Percentiles rank a stretch among this genome's conserved stretches.
These are phyloP conservation scores for Crocodylus rhombifer DNA, from an alignment of 2,797 vertebrate genomes.

Conservation along the genomic window DNA sequence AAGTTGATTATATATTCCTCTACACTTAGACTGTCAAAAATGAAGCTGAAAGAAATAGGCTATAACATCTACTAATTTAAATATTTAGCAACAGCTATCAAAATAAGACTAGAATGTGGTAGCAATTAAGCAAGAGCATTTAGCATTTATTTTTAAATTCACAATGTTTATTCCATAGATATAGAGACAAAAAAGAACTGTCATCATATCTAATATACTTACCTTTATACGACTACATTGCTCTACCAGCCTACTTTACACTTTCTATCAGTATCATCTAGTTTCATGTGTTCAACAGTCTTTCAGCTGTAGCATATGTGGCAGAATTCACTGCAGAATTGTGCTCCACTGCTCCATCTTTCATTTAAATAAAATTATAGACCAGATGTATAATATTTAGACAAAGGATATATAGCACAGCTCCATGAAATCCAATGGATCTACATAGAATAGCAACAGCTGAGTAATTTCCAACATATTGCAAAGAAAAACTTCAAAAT, in stretches of 20 bases:
- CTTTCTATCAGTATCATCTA: neutral
- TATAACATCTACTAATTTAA: neutral
- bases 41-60: neutral
- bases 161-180: neutral
- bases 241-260: neutral
- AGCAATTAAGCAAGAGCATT: neutral
- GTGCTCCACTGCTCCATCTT: neutral
- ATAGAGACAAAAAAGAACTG: neutral
- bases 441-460: conserved; percentile 5
- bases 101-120: neutral
- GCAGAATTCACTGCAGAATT: neutral
- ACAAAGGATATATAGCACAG: neutral
- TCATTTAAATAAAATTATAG: neutral
- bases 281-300: neutral
- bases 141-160: neutral
- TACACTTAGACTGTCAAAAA: neutral
- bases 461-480: neutral
- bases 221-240: neutral
- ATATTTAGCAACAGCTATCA: neutral
- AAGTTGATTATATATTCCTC: neutral
- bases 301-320: neutral
- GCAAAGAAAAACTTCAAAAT: conserved; percentile 27
- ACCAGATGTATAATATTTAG: neutral
- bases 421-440: neutral
- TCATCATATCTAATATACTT: neutral